Conservation (phyloP, 2,797 vertebrate genomes). For the Myotis daubentonii region DNA sequence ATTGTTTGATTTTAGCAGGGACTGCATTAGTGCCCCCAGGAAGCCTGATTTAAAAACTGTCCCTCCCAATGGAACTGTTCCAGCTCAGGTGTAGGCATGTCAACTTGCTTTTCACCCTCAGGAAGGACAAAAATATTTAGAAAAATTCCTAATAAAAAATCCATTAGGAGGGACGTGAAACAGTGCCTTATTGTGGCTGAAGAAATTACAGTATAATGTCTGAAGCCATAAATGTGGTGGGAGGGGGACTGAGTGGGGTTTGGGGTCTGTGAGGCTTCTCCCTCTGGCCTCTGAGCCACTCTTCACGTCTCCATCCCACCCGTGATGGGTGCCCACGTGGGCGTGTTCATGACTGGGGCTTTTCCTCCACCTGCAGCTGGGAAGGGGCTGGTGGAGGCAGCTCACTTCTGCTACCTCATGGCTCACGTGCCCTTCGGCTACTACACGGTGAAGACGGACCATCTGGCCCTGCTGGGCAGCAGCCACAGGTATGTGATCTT, state of each 20-base stretch:
- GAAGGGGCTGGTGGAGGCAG: conserved; percentile 90
- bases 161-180: not conserved
- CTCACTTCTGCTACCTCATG: conserved; percentile 95
- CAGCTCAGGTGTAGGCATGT: not conserved
- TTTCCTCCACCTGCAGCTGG: conserved; percentile 85
- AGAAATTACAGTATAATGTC: not conserved
- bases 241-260: no score
- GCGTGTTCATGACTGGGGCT: not conserved
- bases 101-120: not conserved
- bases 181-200: not conserved
- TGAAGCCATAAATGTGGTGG: not conserved
- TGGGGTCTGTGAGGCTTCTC: not conserved
- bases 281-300: fast-evolving
- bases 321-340: fast-evolving
- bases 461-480: conserved; percentile 91
- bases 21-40: not conserved
- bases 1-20: not conserved
- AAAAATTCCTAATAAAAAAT: not conserved
- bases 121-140: not conserved
- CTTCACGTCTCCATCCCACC: not conserved
- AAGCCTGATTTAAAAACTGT: not conserved
- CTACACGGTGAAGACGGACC: conserved; percentile 87
- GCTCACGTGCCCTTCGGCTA: conserved; percentile 88
- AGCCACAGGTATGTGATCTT: conserved; percentile 88
- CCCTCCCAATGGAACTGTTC: fast-evolving